Base-by-base conservation (phyloP, 2,797 vertebrate genomes). In the Microchirus variegatus region DNA sequence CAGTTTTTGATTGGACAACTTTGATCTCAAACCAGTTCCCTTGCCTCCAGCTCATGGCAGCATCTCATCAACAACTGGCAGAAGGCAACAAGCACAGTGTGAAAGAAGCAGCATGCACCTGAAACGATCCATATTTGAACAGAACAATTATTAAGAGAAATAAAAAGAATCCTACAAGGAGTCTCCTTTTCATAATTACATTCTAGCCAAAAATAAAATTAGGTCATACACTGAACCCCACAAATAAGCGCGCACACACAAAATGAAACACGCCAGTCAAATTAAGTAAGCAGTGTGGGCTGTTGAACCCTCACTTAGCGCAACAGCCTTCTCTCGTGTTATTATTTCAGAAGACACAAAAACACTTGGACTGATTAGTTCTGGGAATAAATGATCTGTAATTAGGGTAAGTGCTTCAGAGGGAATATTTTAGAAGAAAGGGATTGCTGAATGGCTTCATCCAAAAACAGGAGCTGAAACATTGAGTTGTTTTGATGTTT, bases 351-450 rank as follows among this genome's bases (percentile, higher is more conserved):
- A 85, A 77, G 83, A 90, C 73, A 85, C 81, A 83, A 81, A 85
- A 90, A 91, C 90, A 92, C 88, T 93, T 85, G 84, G 69, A 81
- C 83, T 93, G 91, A 93, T 92, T 93, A 90, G 87, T 89, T 88
- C 72, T 71, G 76, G 82, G 84, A 90, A 87, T 91, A 91, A 90
- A 93, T 89, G 83, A 90, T 90, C 77, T 77, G 73, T 92, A 91
- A 92, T 92, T 88, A 92, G 84, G 77, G 68, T 87, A 89, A 93
- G 89, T 90, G 90, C 85, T 85, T 88, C 87, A 77, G 81, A 86
- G 89, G 84, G 89, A 91, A 90, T 85, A 83, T 89, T 86, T 90
- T 80, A 78, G 77, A 76, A 64, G 72, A 84, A 47, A 59, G 73
- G 49, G 22, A 61, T 52, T 38, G 14, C 73, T 73, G 50, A 83